Evolutionary conservation across 23 tunicate species (phyloP), one percentile per base, ranked within the genome.

Genomic region (Trididemnum clinides): DNA sequence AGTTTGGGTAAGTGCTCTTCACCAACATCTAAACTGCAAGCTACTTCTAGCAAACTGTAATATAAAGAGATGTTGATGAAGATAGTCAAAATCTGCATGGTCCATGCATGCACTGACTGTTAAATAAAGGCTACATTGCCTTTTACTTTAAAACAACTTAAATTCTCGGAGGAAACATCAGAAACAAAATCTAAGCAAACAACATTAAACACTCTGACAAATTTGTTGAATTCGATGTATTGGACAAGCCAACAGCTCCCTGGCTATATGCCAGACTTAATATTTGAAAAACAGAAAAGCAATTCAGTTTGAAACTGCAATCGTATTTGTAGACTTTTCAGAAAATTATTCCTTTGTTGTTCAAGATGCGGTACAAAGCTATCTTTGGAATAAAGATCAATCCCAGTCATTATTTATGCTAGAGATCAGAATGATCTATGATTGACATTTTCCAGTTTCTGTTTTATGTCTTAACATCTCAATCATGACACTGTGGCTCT

Each of bases 141-240:
- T 10, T 28, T 18, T 50, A 10, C 18, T 5, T 77, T 77, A 26
- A 18, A 77, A 26, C 10, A 15, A 7, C 54, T 44, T 10, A 26
- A 28, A 7, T 5, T 18, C 33, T 77, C 50, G 38, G 21, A 50
- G 25, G 23, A 77, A 30, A 20, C 18, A 15, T 18, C 38, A 20
- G 82, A 77, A 50, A 77, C 50, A 26, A 77, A n/a, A 36, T 39
- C 15, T 25, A 50, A 77, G 33, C 82, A 77, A 77, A 77, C 66
- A 37, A 44, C 54, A 15, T 44, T 44, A 44, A 44, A 44, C 15
- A 44, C 54, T 15, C 54, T 7, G 54, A 35, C 25, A 74, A 77
- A 27, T 39, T 36, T 50, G 50, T 77, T 35, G 33, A 33, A 39
- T 18, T 37, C 7, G 18, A 18, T 5, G 39, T 50, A 30, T 33